Evolutionary conservation across 2,888 invertebrate genomes (phyloP).

Genomic region (Philonicus albiceps): DNA sequence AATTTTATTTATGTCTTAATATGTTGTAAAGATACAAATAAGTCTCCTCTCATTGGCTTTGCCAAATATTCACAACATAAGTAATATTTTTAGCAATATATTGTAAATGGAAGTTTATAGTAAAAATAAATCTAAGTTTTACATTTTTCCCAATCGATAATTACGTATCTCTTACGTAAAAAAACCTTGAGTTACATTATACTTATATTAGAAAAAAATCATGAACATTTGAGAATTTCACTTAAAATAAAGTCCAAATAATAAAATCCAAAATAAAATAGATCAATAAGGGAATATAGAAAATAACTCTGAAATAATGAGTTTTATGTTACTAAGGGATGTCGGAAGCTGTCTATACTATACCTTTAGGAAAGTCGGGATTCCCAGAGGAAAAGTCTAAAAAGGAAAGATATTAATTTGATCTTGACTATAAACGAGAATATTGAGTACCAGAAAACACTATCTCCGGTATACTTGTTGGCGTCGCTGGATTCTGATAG

Average conservation of each 20-base stretch:
- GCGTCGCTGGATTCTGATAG: slow-evolving; percentile 65
- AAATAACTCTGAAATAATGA: neutral
- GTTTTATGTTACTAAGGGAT: neutral
- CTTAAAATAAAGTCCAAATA: neutral
- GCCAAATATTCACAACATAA: neutral
- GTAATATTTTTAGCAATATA: neutral
- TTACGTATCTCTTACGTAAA: neutral
- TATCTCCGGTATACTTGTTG: slow-evolving; percentile 82
- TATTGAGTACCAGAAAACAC: slow-evolving; percentile 75
- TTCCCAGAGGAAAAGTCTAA: slow-evolving; percentile 62
- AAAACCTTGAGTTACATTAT: neutral
- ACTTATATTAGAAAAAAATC: neutral
- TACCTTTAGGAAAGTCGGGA: slow-evolving; percentile 60
- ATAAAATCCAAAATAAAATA: neutral
- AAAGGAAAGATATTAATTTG: neutral
- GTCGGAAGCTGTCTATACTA: neutral
- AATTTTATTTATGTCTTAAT: neutral
- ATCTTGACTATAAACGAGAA: neutral
- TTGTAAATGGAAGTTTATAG: neutral
- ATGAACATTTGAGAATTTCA: neutral
- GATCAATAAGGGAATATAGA: neutral
- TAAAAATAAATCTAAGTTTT: neutral
- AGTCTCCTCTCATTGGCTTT: neutral
- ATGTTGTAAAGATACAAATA: neutral
- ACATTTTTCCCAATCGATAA: neutral